Conservation (phyloP, 2,888 invertebrate species). For the Notodonta ziczac region DNA sequence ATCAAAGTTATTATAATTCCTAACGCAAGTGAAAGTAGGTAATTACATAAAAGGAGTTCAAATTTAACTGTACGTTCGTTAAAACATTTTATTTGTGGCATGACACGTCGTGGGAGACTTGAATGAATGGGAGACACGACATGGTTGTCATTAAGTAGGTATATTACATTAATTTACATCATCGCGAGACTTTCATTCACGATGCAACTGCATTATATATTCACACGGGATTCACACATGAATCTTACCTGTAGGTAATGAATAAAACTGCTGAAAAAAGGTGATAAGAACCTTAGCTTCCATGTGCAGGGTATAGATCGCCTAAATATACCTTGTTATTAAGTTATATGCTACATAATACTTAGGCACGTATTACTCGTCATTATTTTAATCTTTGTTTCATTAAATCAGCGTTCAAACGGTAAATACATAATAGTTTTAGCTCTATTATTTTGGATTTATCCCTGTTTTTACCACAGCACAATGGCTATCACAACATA, state of each 20-base stretch:
- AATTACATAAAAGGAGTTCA: conserved; percentile 48
- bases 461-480: too few species aligned
- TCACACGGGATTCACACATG: conserved; percentile 23
- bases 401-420: too few species aligned
- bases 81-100: conserved; percentile 63
- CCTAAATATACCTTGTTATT: too few species aligned
- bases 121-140: conserved; percentile 68
- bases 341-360: too few species aligned
- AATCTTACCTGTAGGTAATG: conserved; percentile 6
- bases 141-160: conserved; percentile 57
- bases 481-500: too few species aligned
- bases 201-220: conserved; percentile 25
- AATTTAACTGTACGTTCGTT: conserved; percentile 52
- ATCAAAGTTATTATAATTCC: conserved; percentile 3
- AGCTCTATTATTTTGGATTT: too few species aligned
- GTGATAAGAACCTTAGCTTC: too few species aligned
- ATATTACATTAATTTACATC: conserved; percentile 55
- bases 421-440: too few species aligned
- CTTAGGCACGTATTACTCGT: too few species aligned
- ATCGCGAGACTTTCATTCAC: conserved; percentile 65
- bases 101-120: conserved; percentile 78
- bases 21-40: conserved; percentile 48
- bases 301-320: too few species aligned
- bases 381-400: too few species aligned
- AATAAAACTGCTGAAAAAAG: too few species aligned